Evolutionary conservation across 2,888 invertebrate species (phyloP).

Genomic region (Pseudoips prasinana): DNA sequence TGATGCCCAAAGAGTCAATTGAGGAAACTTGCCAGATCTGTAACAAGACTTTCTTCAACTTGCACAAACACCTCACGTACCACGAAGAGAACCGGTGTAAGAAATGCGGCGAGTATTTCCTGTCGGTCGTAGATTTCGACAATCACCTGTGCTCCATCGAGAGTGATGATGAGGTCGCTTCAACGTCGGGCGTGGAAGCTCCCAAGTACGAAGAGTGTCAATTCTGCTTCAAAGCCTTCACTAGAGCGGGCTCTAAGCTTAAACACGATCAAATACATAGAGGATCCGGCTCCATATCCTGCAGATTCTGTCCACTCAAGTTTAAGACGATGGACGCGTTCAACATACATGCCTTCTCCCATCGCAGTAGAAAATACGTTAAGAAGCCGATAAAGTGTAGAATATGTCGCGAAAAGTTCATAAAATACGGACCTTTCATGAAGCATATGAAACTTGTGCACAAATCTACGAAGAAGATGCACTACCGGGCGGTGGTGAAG

Average conservation of each 20-base stretch:
- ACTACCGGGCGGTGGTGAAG: conserved; percentile 63
- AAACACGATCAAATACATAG: conserved; percentile 65
- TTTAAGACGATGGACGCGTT: conserved; percentile 77
- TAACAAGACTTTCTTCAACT: conserved; percentile 66
- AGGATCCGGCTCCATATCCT: conserved; percentile 71
- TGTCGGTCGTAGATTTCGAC: conserved; percentile 61
- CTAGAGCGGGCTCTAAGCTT: conserved; percentile 55
- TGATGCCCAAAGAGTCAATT: conserved; percentile 65
- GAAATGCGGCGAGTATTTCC: conserved; percentile 75
- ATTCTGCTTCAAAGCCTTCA: conserved; percentile 75
- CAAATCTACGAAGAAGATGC: conserved; percentile 62
- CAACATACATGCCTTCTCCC: conserved; percentile 74
- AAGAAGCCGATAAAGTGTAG: conserved; percentile 71
- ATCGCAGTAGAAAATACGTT: conserved; percentile 70
- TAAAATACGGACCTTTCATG: conserved; percentile 71
- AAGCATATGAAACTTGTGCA: conserved; percentile 67
- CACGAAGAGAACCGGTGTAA: conserved; percentile 75
- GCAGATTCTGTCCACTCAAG: conserved; percentile 70
- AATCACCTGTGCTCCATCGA: conserved; percentile 72
- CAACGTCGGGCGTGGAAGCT: conserved; percentile 19
- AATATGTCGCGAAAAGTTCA: conserved; percentile 66
- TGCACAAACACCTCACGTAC: conserved; percentile 67
- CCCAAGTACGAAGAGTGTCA: conserved; percentile 66
- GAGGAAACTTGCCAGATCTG: conserved; percentile 71
- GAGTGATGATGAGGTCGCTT: conserved; percentile 61